Evolutionary conservation across 1,140 invertebrate genomes (phyloP).

Genomic region (Drepana arcuata): DNA sequence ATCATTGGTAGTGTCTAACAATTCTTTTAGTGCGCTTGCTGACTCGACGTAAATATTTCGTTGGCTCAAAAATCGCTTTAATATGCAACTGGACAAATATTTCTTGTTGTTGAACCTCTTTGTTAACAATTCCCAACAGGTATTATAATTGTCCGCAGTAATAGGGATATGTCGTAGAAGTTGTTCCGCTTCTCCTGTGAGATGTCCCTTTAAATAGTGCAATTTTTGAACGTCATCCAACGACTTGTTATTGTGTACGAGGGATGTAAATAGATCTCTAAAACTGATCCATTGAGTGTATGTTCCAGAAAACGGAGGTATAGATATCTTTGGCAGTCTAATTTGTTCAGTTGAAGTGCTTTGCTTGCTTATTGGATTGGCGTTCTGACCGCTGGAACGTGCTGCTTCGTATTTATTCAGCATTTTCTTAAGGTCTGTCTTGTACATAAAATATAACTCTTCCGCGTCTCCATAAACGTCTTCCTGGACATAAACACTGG

Average conservation of each 20-base stretch:
- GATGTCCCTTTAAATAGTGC: constrained; percentile 12
- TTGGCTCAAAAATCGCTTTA: constrained; percentile 17
- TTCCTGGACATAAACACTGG: too few species aligned
- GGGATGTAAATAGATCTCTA: constrained; percentile 15
- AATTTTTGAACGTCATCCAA: constrained; percentile 14
- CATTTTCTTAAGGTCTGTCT: too few species aligned
- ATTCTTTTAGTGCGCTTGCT: constrained; percentile 10
- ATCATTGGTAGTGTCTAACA: constrained; percentile 18
- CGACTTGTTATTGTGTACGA: constrained; percentile 13
- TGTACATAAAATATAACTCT: too few species aligned
- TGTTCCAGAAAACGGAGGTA: constrained; percentile 9
- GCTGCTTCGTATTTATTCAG: too few species aligned
- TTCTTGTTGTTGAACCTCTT: constrained; percentile 24
- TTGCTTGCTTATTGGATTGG: too few species aligned
- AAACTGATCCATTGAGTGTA: constrained; percentile 21
- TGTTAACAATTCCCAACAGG: constrained; percentile 16
- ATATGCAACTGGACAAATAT: constrained; percentile 11
- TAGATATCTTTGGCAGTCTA: constrained; percentile 7
- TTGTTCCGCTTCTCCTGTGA: constrained; percentile 21
- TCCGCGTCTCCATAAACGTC: too few species aligned
- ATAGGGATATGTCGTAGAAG: constrained; percentile 20
- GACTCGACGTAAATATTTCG: constrained; percentile 13
- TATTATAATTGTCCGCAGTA: constrained; percentile 16
- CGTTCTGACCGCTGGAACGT: too few species aligned
- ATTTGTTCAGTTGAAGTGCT: too few species aligned